Percentiles rank a stretch among this genome's conserved stretches.
phyloP scores from a whole-genome alignment of 2,113 vertebrate genomes.

The Todiramphus saurophagus region DNA sequence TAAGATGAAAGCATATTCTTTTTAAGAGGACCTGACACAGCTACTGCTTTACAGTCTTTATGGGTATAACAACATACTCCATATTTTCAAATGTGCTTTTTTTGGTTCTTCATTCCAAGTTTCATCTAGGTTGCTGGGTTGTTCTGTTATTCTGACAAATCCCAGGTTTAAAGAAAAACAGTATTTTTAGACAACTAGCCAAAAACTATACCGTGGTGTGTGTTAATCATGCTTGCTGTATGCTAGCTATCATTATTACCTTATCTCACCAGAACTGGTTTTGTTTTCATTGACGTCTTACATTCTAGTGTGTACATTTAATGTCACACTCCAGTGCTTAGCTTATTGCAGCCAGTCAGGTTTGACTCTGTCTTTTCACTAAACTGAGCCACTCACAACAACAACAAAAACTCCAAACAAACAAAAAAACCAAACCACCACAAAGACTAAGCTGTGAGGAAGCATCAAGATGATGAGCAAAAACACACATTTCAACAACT shows the following conservation, averaged over 20 bases:
- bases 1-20: constrained; percentile 55
- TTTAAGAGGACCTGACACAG: constrained; percentile 63
- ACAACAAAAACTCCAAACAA: no score
- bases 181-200: not conserved
- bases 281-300: constrained; percentile 44
- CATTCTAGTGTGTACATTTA: constrained; percentile 51
- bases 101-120: not conserved
- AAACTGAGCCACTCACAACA: not conserved
- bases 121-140: not conserved
- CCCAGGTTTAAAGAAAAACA: not conserved
- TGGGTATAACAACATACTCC: not conserved
- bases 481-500: accelerated
- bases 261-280: constrained; percentile 20
- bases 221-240: not conserved
- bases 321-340: constrained; percentile 45
- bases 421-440: not conserved
- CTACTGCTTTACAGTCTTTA: constrained; percentile 42
- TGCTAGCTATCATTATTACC: not conserved
- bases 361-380: not conserved
- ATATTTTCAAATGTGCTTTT: not conserved
- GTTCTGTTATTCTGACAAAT: not conserved
- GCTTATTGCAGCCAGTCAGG: constrained; percentile 31
- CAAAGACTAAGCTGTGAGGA: not conserved
- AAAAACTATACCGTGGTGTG: not conserved
- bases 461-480: not conserved